Evolutionary conservation across 2,797 vertebrate genomes (phyloP), one percentile per base, ranked within the genome.

Genomic region (Cephalopachus bancanus): DNA sequence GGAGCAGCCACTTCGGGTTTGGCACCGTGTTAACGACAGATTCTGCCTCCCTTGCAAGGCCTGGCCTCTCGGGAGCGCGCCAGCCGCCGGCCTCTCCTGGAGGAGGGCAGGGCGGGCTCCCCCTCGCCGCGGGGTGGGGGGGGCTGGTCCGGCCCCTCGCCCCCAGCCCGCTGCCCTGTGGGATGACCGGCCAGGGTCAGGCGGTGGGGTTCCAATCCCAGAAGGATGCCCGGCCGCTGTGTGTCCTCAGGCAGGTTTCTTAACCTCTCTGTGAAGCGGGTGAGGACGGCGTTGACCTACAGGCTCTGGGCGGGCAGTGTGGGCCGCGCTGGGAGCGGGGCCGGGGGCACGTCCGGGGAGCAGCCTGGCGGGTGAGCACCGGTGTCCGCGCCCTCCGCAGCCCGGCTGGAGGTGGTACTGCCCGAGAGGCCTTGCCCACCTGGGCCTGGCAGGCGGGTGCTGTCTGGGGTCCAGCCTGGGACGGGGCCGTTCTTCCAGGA

Each of bases 1-100:
- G 94, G 98, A 98, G 98, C 98, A 99, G 99, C 98, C 99, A 98
- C 98, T 99, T 99, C 96, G 98, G 98, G 98, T 99, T 98, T 99
- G 98, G 99, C 98, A 97, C 97, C 1, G 97, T 10, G 97, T 98
- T 99, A 99, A 99, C 98, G 97, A 98, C 98, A 98, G 98, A 98
- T 98, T 98, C 98, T 97, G 98, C 97, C 97, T 98, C 97, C 98
- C 91, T 96, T 94, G 83, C 95, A 87, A 96, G 98, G 97, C 95
- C 93, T 93, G 95, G 94, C 91, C 96, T 95, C 80, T 24, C 0
- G 1, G 84, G 95, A 93, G 78, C 1, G 17, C 0, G 90, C 96
- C 93, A 94, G 96, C 94, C 17, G 44, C 4, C 10, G 92, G 51
- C 94, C 37, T 53, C 91, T 44, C 80, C 80, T 20, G 28, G 83